Base-by-base conservation (phyloP, 2,888 invertebrate genomes). In the Drosophila algonquin region DNA sequence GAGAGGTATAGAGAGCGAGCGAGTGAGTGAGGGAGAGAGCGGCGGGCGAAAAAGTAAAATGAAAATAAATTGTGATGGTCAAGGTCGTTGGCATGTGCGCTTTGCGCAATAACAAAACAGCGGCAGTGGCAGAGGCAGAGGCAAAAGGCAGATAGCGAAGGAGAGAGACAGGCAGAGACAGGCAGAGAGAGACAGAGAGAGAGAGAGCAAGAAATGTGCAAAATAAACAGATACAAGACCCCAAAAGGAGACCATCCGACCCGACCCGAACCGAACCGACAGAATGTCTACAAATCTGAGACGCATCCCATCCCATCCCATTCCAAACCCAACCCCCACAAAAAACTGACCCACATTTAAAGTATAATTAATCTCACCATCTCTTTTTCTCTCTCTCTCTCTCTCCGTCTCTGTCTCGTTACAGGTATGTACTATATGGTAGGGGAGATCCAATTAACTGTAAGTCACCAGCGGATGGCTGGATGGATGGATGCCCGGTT, bases 31-130 rank as follows among this genome's bases (percentile, higher is more conserved):
- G 55, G 18, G 14, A 48, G 63, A 61, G 51, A 40, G 73, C 40
- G 40, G n/a, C 40, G 40, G 40, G 40, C n/a, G 60, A 65, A 81
- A 76, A 86, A 81, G 82, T 77, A 83, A 88, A 83, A 85, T 84
- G 80, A 86, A 90, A 89, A 85, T 76, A 86, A 89, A 89, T 89
- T 89, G 89, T 89, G 89, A 90, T 89, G 89, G 89, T 90, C 89
- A 89, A 89, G 89, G 89, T 89, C 90, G 90, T 86, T 88, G 80
- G 85, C 83, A 80, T 82, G 87, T 80, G 75, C 79, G 89, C 77
- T 85, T 74, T 81, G 79, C 89, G 89, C 80, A 86, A 77, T 77
- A 85, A 63, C 75, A 68, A 65, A 65, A 75, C 53, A 75, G 57
- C n/a, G 54, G 63, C 63, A 69, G 55, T 54, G 48, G 64, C 52